Evolutionary conservation across 2,113 vertebrate species (phyloP).

Genomic region (Fulmarus glacialis): DNA sequence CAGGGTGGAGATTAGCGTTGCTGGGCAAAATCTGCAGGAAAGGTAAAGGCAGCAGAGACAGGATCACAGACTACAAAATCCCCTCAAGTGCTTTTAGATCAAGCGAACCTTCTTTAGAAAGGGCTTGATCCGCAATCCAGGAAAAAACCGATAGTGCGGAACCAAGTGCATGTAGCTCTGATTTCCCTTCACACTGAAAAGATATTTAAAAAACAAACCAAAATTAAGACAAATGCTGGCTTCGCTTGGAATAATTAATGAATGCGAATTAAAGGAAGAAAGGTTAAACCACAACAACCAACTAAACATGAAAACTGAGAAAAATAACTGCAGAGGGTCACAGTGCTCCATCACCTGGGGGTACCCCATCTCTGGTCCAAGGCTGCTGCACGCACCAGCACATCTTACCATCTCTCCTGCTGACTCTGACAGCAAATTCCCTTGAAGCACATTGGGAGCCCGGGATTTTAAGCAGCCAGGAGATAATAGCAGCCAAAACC

Average conservation of each 20-base stretch:
- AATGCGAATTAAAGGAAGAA: neutral
- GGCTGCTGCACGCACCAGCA: neutral
- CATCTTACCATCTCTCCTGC: neutral
- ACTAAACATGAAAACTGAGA: neutral
- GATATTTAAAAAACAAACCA: neutral
- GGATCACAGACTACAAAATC: neutral
- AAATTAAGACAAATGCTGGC: neutral
- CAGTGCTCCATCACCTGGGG: neutral
- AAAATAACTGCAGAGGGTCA: neutral
- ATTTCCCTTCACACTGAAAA: neutral
- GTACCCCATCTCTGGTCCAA: neutral
- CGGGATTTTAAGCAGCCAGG: neutral
- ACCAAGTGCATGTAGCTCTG: fast-evolving
- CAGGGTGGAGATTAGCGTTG: neutral
- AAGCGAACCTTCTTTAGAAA: neutral
- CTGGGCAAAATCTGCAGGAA: neutral
- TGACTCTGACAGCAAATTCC: neutral
- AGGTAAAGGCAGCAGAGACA: neutral
- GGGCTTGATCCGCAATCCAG: neutral
- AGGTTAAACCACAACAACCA: neutral
- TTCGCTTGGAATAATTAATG: neutral
- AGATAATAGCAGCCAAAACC: neutral
- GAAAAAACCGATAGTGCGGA: neutral
- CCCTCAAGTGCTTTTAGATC: neutral
- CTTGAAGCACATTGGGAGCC: neutral